Evolutionary conservation across 2,888 invertebrate species (phyloP).

Genomic region (Drosophila subquinaria): DNA sequence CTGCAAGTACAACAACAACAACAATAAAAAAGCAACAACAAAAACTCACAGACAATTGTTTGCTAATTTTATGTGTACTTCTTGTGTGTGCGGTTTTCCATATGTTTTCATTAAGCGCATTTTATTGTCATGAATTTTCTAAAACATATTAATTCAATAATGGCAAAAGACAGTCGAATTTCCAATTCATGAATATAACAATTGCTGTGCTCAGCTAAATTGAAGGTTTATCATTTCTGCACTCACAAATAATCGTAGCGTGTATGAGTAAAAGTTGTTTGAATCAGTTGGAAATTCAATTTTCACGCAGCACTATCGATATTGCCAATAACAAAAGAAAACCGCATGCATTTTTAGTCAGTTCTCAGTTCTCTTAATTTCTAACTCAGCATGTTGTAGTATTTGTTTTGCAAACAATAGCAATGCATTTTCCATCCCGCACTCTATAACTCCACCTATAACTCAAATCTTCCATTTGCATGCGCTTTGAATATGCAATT

Average conservation of each 20-base stretch:
- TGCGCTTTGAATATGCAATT: constrained; percentile 75
- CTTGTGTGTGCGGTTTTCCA: constrained; percentile 19
- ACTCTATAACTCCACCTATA: constrained; percentile 33
- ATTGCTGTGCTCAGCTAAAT: constrained; percentile 7
- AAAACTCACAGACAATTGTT: constrained; percentile 17
- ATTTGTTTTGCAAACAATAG: constrained; percentile 46
- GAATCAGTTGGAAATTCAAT: constrained; percentile 59
- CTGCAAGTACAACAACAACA: background rate
- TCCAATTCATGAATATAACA: background rate
- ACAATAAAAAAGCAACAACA: background rate
- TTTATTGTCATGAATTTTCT: constrained; percentile 47
- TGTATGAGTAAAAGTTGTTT: constrained; percentile 15
- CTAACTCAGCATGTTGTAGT: constrained; percentile 42
- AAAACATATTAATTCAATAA: constrained; percentile 50
- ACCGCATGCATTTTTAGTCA: constrained; percentile 39
- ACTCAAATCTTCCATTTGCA: constrained; percentile 65
- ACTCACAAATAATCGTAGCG: background rate
- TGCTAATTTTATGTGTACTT: constrained; percentile 36
- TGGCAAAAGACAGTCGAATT: constrained; percentile 4
- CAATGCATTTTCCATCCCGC: constrained; percentile 23
- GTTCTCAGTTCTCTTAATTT: constrained; percentile 41
- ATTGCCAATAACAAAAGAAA: constrained; percentile 30
- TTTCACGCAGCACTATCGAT: constrained; percentile 13
- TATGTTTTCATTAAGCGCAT: constrained; percentile 40
- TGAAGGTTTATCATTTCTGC: constrained; percentile 13